These are phyloP conservation scores for Carassius auratus DNA, from an alignment of 2,113 vertebrate species.

Conservation along the genomic window DNA sequence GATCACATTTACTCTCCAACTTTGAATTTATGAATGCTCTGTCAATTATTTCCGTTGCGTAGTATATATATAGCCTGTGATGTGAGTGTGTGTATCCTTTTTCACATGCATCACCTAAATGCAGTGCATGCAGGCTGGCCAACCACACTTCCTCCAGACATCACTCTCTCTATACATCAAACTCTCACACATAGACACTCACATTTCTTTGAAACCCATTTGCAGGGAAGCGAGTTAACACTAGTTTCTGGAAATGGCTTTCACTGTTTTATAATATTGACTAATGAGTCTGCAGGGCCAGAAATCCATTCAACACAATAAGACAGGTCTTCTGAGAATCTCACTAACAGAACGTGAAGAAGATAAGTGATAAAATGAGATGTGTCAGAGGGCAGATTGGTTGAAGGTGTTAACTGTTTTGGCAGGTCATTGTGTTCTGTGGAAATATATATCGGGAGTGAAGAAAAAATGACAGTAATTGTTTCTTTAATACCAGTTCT, in stretches of 20 bases:
- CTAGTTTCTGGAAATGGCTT: constrained; percentile 48
- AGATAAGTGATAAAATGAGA: background rate
- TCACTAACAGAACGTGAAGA: background rate
- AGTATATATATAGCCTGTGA: constrained; percentile 14
- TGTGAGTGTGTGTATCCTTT: constrained; percentile 12
- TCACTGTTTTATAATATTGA: constrained; percentile 43
- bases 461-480: background rate
- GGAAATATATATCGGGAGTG: background rate
- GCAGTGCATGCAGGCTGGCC: constrained; percentile 42
- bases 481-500: background rate
- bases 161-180: constrained; percentile 20
- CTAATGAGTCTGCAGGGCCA: constrained; percentile 39
- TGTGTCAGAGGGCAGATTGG: background rate
- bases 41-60: constrained; percentile 56
- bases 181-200: constrained; percentile 28
- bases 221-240: constrained; percentile 45
- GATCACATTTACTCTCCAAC: background rate
- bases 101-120: constrained; percentile 22
- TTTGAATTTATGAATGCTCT: constrained; percentile 35
- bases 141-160: constrained; percentile 48
- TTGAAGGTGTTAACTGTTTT: background rate
- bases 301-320: constrained; percentile 29
- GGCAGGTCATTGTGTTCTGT: background rate
- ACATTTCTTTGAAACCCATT: constrained; percentile 52
- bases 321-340: background rate